Percentiles rank a stretch among this genome's conserved stretches.
phyloP scores from a whole-genome alignment of 2,888 invertebrate species.

The Acleris laterana region DNA sequence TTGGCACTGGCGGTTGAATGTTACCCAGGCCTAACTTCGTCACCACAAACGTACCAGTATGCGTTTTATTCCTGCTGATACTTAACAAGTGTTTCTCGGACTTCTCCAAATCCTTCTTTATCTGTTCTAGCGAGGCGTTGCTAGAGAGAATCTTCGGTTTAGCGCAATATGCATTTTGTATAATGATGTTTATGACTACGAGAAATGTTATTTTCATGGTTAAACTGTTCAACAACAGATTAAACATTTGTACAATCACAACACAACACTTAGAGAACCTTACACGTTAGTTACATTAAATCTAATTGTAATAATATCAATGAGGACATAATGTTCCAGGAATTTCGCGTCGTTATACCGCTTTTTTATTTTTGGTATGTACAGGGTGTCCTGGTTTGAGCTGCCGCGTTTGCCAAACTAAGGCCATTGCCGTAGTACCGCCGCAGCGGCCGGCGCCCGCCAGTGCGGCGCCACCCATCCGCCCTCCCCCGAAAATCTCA shows the following conservation, averaged over 20 bases:
- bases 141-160: constrained; percentile 12
- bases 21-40: constrained; percentile 59
- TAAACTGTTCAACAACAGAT: not conserved
- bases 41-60: constrained; percentile 57
- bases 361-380: too few relatives aligned
- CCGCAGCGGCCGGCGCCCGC: constrained; percentile 42
- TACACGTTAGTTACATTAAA: too few relatives aligned
- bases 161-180: constrained; percentile 17
- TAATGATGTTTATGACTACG: not conserved
- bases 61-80: constrained; percentile 57
- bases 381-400: constrained; percentile 9
- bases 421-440: not conserved
- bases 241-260: too few relatives aligned
- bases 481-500: constrained; percentile 41
- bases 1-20: constrained; percentile 46
- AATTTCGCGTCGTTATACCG: too few relatives aligned
- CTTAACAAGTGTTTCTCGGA: constrained; percentile 57
- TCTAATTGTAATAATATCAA: too few relatives aligned
- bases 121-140: constrained; percentile 47
- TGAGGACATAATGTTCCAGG: too few relatives aligned
- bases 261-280: too few relatives aligned
- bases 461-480: constrained; percentile 43
- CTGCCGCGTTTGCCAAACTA: constrained; percentile 7
- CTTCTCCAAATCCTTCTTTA: constrained; percentile 63
- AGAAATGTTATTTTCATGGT: constrained; percentile 21